These are phyloP conservation scores for Eugnorisma glareosa DNA, from an alignment of 2,888 invertebrate genomes.

Conservation along the genomic window DNA sequence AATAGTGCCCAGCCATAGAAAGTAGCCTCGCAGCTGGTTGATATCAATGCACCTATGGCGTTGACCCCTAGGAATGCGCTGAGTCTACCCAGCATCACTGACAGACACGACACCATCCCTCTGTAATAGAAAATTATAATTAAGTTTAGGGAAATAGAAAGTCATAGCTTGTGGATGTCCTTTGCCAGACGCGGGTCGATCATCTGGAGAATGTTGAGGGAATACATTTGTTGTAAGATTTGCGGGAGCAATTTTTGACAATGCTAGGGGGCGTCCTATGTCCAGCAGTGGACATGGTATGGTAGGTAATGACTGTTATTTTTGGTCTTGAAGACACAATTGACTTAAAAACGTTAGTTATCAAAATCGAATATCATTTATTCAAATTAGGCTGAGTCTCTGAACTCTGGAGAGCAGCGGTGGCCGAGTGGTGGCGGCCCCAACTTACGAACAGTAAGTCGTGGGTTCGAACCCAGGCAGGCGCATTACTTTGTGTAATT, in stretches of 20 bases:
- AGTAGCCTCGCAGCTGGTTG: constrained; percentile 91
- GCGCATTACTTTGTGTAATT: no score
- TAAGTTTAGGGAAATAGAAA: no score
- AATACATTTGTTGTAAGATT: not conserved
- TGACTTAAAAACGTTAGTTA: not conserved
- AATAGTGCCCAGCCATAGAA: constrained; percentile 91
- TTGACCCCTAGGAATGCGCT: constrained; percentile 92
- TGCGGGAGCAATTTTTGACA: not conserved
- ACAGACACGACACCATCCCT: constrained; percentile 92
- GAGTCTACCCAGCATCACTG: constrained; percentile 91
- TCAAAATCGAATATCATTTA: not conserved
- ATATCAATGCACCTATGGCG: constrained; percentile 91
- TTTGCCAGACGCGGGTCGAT: not conserved
- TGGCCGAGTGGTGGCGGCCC: no score
- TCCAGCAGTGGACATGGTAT: not conserved
- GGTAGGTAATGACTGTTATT: not conserved
- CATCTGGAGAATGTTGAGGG: not conserved
- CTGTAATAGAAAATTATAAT: constrained; percentile 74
- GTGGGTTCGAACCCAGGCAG: no score
- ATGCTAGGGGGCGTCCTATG: not conserved
- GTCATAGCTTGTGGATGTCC: not conserved
- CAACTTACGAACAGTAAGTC: no score
- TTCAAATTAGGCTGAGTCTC: no score
- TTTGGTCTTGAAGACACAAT: not conserved
- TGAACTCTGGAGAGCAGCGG: no score